Evolutionary conservation across 2,113 vertebrate genomes (phyloP), one percentile per base, ranked within the genome.

Genomic region (Callithrix jacchus): DNA sequence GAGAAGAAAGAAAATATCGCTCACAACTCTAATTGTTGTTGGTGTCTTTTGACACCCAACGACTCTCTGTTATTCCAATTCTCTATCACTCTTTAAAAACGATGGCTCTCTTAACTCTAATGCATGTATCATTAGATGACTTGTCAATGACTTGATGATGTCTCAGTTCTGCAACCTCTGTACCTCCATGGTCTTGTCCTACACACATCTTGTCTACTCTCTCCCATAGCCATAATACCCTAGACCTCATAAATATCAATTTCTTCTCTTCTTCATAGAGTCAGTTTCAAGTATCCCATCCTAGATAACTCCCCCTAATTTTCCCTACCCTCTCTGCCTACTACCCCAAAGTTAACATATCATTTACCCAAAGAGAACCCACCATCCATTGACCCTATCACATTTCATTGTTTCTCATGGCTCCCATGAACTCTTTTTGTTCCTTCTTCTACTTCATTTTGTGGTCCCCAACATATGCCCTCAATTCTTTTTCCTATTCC

Each of bases 151-250:
- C 64, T 64, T 32, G 14, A 66, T 32, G 64, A 66, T 32, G 14
- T 66, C 21, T 74, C 21, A 42, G 37, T 42, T 74, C 37, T 66
- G 64, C 25, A 25, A 61, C 58, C 58, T 61, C 25, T 61, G 58
- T 27, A 61, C 58, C 25, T 66, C 37, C 23, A 17, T 14, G 64
- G 35, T 61, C 90, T 30, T 64, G 49, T 18, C 90, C 40, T 47
- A 25, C 4, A 37, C 11, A 3, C 3, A 0, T 11, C 14, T 66
- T 25, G 10, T 12, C 17, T 35, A 32, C 14, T 2, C 8, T 25
- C 42, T 64, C 11, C 18, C 9, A 16, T 0, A 0, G 91, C 5
- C 5, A 3, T 8, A 64, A 3, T 8, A 40, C 11, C 2, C 42
- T 49, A 64, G 45, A 30, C 56, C 45, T 27, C 47, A 1, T 5